A percentile compares a stretch with the other conserved stretches of the same genome.
Conservation (phyloP, 2,113 vertebrate species). For the Chionomys nivalis region DNA sequence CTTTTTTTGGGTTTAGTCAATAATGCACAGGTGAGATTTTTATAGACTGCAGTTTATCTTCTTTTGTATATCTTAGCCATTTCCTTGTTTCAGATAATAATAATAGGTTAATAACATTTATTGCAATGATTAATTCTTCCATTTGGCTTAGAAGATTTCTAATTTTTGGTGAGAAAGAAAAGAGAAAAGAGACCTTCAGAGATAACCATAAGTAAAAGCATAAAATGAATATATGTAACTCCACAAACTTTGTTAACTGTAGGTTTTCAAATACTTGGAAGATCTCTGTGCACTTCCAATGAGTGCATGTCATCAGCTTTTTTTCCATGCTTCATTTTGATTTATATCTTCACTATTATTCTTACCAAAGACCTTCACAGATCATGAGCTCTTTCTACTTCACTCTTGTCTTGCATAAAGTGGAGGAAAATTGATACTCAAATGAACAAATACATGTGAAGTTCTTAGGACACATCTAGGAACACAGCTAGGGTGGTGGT, state of each 20-base stretch:
- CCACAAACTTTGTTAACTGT: neutral
- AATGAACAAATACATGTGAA: neutral
- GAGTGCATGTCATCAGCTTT: neutral
- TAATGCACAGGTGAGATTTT: neutral
- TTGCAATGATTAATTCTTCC: neutral
- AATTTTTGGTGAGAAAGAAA: neutral
- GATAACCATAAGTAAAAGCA: neutral
- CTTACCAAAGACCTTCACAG: neutral
- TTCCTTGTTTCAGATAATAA: neutral
- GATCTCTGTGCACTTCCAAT: neutral
- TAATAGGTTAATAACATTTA: neutral
- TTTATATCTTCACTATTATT: neutral
- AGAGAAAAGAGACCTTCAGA: neutral
- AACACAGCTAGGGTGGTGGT: no score
- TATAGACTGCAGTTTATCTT: neutral
- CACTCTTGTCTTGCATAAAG: neutral
- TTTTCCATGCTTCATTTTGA: neutral
- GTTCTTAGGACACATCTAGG: neutral
- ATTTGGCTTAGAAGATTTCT: neutral
- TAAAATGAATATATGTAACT: neutral
- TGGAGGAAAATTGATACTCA: neutral
- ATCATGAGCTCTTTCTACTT: neutral
- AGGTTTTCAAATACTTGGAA: neutral
- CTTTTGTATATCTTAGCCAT: neutral
- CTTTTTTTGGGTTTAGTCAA: neutral